Conservation (phyloP, 1,140 invertebrate species). For the Platyura marginata region DNA sequence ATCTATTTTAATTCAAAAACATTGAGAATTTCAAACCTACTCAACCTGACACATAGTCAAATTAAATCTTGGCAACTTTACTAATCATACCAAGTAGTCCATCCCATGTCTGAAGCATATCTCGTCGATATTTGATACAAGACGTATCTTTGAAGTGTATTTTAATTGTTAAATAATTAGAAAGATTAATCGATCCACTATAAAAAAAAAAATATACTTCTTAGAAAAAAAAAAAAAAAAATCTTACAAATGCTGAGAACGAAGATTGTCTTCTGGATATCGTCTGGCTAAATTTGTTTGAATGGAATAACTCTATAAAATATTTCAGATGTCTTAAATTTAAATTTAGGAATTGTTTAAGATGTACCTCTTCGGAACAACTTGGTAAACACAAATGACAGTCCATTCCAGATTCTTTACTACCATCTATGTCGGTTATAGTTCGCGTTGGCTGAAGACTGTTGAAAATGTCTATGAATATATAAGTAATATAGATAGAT, state of each 20-base stretch:
- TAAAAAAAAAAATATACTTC: background rate
- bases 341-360: too few species aligned
- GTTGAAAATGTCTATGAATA: constrained; percentile 7
- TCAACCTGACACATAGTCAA: background rate
- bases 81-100: background rate
- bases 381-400: constrained; percentile 15
- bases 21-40: too few species aligned
- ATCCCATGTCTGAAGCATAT: background rate
- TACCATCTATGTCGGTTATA: background rate
- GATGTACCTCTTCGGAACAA: background rate
- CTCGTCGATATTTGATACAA: background rate
- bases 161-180: background rate
- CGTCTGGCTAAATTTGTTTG: background rate
- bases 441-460: constrained; percentile 7
- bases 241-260: background rate
- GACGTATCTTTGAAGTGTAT: background rate
- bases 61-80: background rate
- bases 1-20: too few species aligned
- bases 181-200: background rate
- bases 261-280: background rate
- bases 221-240: too few species aligned
- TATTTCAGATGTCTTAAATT: too few species aligned
- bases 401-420: constrained; percentile 2
- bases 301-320: background rate
- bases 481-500: background rate